Evolutionary conservation across 1,140 invertebrate species (phyloP).

Genomic region (Aporrectodea caliginosa): DNA sequence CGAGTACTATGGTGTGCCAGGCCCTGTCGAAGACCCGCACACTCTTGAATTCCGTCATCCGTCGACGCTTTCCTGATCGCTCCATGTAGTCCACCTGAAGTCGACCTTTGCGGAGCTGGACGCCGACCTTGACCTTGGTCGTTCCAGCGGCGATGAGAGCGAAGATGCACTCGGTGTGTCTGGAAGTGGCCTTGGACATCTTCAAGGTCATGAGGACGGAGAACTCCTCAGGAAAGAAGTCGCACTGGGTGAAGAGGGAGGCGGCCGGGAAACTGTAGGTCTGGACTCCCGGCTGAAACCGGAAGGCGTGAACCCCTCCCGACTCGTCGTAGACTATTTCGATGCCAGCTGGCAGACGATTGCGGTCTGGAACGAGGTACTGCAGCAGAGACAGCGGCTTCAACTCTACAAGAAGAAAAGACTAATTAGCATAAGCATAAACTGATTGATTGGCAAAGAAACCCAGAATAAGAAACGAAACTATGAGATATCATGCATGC

Average conservation of each 20-base stretch:
- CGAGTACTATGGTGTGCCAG: constrained; percentile 26
- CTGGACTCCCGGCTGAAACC: constrained; percentile 8
- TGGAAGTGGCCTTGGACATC: background rate
- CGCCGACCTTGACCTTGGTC: constrained; percentile 7
- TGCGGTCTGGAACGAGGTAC: background rate
- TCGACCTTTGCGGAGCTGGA: constrained; percentile 4
- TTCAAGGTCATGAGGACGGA: constrained; percentile 23
- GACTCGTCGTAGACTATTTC: constrained; percentile 29
- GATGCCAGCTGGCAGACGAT: constrained; percentile 24
- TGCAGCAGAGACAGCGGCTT: constrained; percentile 21
- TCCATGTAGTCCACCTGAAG: background rate
- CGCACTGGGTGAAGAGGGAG: constrained; percentile 1
- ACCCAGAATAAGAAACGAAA: too few relatives aligned
- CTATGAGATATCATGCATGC: too few relatives aligned
- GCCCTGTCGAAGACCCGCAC: constrained; percentile 17
- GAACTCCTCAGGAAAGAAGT: constrained; percentile 17
- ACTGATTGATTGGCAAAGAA: too few relatives aligned
- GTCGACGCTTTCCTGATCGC: background rate
- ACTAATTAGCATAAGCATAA: too few relatives aligned
- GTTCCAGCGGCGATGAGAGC: background rate
- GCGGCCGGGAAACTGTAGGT: constrained; percentile 13
- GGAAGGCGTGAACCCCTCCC: constrained; percentile 12
- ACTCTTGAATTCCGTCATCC: background rate
- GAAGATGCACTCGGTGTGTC: constrained; percentile 1
- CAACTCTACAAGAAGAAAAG: constrained; percentile 21